Base-by-base conservation (phyloP, 2,888 invertebrate genomes). In the Teinopalpus imperialis region DNA sequence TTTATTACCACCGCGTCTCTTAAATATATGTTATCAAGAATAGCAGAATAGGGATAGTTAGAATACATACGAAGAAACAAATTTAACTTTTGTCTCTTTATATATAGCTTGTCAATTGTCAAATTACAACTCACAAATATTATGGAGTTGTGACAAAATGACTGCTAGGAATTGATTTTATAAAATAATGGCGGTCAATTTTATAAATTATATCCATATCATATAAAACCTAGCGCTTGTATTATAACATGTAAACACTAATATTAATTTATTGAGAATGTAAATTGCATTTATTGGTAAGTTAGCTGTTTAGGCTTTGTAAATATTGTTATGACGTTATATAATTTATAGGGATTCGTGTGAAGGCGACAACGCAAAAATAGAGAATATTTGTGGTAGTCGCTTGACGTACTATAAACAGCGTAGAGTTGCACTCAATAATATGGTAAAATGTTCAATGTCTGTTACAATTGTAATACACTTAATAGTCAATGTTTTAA, bases 301-400 rank as follows among this genome's bases (percentile, higher is more conserved):
- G 87, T 77, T 87, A 88, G 85, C 70, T 74, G 57, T 57, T 73
- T 87, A 87, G 85, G 87, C 87, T 88, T 87, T 88, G 88, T 88
- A 88, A 81, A 88, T 88, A 88, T 87, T 88, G 88, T 88, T 88
- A 87, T 72, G 81, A 86, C 77, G 87, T 88, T 88, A 87, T 83
- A 88, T 88, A 88, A 88, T 87, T 88, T 88, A 87, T 87, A 87
- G 87, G 81, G 85, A 76, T 64, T 68, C 56, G 63, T 67, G 76
- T 80, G 81, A 74, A 71, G 72, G 72, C 63, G 74, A 69, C 65
- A 73, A 74, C 67, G 69, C 76, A 69, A 56, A 66, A 69, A 75
- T 80, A 78, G 77, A 68, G 64, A 73, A 63, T 74, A 69, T 61
- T 76, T 81, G 81, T 81, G 69, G 79, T 85, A 87, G 57, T 64